Base-by-base conservation (phyloP, 2,888 invertebrate species). In the Stegana nigrithorax region DNA sequence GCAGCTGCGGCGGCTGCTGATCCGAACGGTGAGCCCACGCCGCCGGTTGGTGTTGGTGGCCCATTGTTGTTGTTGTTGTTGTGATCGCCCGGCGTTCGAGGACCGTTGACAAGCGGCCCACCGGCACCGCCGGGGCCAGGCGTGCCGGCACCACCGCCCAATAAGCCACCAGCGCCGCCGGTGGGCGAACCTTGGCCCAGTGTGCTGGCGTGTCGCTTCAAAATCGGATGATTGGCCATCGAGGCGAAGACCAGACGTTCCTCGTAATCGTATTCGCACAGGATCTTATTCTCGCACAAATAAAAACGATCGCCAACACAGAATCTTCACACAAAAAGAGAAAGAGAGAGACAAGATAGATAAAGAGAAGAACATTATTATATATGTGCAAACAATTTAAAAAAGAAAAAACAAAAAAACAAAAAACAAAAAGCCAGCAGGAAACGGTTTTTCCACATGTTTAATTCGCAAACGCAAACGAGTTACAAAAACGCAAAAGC, bases 251-350 rank as follows among this genome's bases (percentile, higher is more conserved):
- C 95, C 86, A 96, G 88, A 73, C 97, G 89, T 87, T 98, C 97
- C 84, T 97, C 97, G 84, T 97, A 98, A 86, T 98, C 98, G 84
- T 97, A 97, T 87, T 97, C 97, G 87, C 98, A 98, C 59, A 98
- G 90, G 73, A 98, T 97, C 88, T 97, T 96, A 87, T 97, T 97
- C 87, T 97, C 97, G 87, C 96, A 96, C 76, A 98, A 87, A 87
- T 97, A 98, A 87, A 97, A 98, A 70, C 96, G 91, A 86, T 98
- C 98, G 29, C 98, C 98, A 45, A 98, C 97, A 87, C 98, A 98
- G 88, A 97, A 98, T 89, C 98, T 98, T 90, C n/a, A n/a, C n/a
- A n/a, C n/a, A n/a, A n/a, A n/a, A n/a, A n/a, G n/a, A n/a, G n/a
- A n/a, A n/a, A 10, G 87, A 62, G 69, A 68, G 67, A 73, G 76